phyloP scores from a whole-genome alignment of 2,888 invertebrate species.

The Mythimna lalbum region DNA sequence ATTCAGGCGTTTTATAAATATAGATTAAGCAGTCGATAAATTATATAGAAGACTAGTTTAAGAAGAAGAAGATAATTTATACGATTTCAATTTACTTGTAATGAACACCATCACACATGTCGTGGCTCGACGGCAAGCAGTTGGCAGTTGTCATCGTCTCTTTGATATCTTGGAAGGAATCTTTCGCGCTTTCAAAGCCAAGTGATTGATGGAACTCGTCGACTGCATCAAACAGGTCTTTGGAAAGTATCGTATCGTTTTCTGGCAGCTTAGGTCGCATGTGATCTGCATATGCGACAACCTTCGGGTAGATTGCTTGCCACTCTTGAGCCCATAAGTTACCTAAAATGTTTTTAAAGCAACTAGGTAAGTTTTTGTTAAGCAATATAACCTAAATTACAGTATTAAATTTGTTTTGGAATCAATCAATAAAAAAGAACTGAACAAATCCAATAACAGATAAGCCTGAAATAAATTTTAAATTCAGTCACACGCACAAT shows the following conservation, averaged over 20 bases:
- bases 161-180: constrained; percentile 91
- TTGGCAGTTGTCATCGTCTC: constrained; percentile 91
- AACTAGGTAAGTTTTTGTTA: not conserved
- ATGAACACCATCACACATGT: constrained; percentile 92
- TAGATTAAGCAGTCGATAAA: not conserved
- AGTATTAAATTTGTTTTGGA: not conserved
- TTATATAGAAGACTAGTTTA: not conserved
- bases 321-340: constrained; percentile 93
- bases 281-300: constrained; percentile 86
- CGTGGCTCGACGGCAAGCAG: constrained; percentile 93
- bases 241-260: constrained; percentile 80
- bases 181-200: constrained; percentile 91
- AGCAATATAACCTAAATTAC: not conserved
- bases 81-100: constrained; percentile 88
- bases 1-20: not conserved
- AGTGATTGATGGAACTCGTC: constrained; percentile 91
- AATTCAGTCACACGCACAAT: not conserved
- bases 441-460: not conserved
- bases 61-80: not conserved
- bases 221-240: constrained; percentile 90
- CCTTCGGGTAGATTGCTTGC: constrained; percentile 87
- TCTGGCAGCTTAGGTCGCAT: constrained; percentile 88
- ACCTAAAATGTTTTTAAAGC: constrained; percentile 77
- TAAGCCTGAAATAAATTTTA: not conserved
- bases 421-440: not conserved